Evolutionary conservation across 2,797 vertebrate species (phyloP), one percentile per base, ranked within the genome.

Genomic region (Myotis pilosus): DNA sequence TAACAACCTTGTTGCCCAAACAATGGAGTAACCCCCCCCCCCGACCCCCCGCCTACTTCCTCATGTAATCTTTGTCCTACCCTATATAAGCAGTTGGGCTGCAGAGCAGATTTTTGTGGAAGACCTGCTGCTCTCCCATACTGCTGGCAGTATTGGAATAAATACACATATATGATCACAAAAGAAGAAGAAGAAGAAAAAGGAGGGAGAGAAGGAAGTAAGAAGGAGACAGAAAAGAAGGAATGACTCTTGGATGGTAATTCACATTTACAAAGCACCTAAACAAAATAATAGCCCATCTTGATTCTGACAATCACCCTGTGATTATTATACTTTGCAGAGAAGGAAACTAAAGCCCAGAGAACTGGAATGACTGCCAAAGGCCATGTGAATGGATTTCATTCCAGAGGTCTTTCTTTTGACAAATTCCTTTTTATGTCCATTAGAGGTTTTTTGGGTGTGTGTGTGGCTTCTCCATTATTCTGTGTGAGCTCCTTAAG

Each of bases 291-390:
- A 7, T 60, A 19, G 25, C n/a, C 33, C 53, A 47, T 47, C 47
- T 51, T 88, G 8, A 84, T 71, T 60, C 20, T 88, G 68, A 33
- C 66, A 60, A 66, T 57, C 55, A 78, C 49, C 30, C 30, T 1
- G 20, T n/a, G 53, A 80, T 78, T 64, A 76, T 75, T 81, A 47
- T 30, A 55, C 6, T 72, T 62, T 69, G 19, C 33, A 66, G 72
- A 85, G 80, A 62, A 92, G 55, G 55, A 92, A 93, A 95, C 69
- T 68, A 88, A 88, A 91, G 75, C 33, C 62, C 4, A 53, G 41
- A 81, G 41, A 79, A 79, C 15, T 22, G 23, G 69, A 72, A 8
- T 41, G 38, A 82, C 30, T 92, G 74, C n/a, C 78, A 55, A 33
- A 86, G 51, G 19, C 62, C 23, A 3, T 71, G 41, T 13, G 57